Conservation (phyloP, 2,888 invertebrate species). For the Ypsolopha sequella region DNA sequence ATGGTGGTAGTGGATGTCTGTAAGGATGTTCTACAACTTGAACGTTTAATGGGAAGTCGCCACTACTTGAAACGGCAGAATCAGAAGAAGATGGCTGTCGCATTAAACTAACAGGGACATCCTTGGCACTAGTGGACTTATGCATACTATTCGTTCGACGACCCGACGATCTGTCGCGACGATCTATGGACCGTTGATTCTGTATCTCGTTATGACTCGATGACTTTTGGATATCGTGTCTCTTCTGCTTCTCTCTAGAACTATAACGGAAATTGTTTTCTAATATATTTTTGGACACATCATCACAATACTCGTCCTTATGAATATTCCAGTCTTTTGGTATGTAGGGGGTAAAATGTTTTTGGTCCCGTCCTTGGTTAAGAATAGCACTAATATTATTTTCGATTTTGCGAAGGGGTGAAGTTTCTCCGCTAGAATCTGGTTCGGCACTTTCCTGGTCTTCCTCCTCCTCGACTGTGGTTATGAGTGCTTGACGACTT, state of each 20-base stretch:
- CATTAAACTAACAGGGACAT: slow-evolving; percentile 72
- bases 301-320: slow-evolving; percentile 70
- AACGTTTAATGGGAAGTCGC: slow-evolving; percentile 73
- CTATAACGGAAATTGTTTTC: slow-evolving; percentile 65
- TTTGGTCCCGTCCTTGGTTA: slow-evolving; percentile 70
- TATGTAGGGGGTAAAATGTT: slow-evolving; percentile 63
- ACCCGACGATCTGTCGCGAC: slow-evolving; percentile 56
- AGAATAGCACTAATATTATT: slow-evolving; percentile 79
- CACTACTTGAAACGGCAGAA: slow-evolving; percentile 64
- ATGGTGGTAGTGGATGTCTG: slow-evolving; percentile 52
- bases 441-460: slow-evolving; percentile 74
- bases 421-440: slow-evolving; percentile 72
- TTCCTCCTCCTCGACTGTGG: slow-evolving; percentile 80
- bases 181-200: slow-evolving; percentile 60
- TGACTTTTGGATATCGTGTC: slow-evolving; percentile 72
- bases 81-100: slow-evolving; percentile 65
- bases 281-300: slow-evolving; percentile 63
- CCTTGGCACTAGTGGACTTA: slow-evolving; percentile 81
- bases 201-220: slow-evolving; percentile 74
- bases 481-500: slow-evolving; percentile 75
- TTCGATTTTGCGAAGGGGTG: slow-evolving; percentile 78
- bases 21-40: slow-evolving; percentile 75
- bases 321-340: slow-evolving; percentile 71
- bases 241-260: slow-evolving; percentile 64
- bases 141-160: slow-evolving; percentile 75